phyloP scores from a whole-genome alignment of 2,113 vertebrate species.

The Paramormyrops kingsleyae region DNA sequence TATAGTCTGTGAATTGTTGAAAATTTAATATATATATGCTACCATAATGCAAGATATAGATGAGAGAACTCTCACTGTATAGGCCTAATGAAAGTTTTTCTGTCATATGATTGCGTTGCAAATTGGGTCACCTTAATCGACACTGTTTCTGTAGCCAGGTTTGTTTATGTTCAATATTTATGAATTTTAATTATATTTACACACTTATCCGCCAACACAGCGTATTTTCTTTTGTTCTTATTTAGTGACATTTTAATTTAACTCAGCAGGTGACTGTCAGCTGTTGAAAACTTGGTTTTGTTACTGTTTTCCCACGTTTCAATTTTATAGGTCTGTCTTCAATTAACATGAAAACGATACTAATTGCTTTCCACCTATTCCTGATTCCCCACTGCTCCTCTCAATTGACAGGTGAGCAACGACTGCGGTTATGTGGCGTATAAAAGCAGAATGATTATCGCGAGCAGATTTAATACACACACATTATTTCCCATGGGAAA shows the following conservation, averaged over 20 bases:
- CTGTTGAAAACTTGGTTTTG: not conserved
- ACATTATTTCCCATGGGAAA: not conserved
- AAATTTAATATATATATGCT: not conserved
- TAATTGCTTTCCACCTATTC: not conserved
- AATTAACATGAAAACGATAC: constrained; percentile 1
- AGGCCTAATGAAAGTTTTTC: not conserved
- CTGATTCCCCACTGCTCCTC: not conserved
- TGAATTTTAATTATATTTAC: not conserved
- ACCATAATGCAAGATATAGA: not conserved
- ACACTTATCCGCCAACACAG: not conserved
- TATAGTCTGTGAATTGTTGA: not conserved
- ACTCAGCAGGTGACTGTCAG: not conserved
- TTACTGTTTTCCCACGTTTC: not conserved
- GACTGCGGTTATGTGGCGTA: not conserved
- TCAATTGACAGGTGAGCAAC: constrained; percentile 6
- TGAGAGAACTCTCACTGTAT: not conserved
- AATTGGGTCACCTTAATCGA: not conserved
- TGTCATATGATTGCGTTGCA: not conserved
- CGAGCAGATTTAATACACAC: not conserved
- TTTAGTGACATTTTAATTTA: not conserved
- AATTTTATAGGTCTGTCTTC: not conserved
- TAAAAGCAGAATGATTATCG: not conserved
- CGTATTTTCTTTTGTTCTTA: not conserved
- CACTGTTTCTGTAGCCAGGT: not conserved
- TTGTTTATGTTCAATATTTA: not conserved